Evolutionary conservation across 2,888 invertebrate species (phyloP).

Genomic region (Prosopocoilus inquinatus): DNA sequence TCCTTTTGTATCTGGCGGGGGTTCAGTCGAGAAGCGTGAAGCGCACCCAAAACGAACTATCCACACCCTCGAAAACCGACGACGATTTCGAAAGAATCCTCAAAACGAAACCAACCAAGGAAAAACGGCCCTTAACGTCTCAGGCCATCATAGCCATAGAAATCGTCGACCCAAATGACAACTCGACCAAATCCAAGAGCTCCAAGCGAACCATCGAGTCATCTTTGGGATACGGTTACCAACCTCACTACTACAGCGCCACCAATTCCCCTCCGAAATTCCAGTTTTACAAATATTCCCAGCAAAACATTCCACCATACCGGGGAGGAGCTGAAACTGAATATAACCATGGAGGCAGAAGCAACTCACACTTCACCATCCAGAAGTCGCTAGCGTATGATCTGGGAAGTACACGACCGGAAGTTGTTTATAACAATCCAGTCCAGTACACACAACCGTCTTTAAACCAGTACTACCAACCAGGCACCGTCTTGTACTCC

Average conservation of each 20-base stretch:
- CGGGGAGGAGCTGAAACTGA: conserved; percentile 11
- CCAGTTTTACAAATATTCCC: conserved; percentile 69
- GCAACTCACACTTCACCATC: conserved; percentile 25
- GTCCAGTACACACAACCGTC: not conserved
- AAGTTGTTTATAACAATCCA: conserved; percentile 8
- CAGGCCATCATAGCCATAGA: conserved; percentile 63
- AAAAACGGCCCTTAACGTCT: conserved; percentile 33
- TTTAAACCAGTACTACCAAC: conserved; percentile 25
- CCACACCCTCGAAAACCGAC: conserved; percentile 11
- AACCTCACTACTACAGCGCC: conserved; percentile 53
- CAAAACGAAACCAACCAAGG: not conserved
- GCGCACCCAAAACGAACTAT: conserved; percentile 4
- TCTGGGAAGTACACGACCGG: conserved; percentile 29
- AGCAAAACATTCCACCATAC: conserved; percentile 59
- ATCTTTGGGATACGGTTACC: conserved; percentile 68
- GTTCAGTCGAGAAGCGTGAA: conserved; percentile 3
- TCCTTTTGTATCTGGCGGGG: not conserved
- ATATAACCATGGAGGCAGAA: conserved; percentile 8
- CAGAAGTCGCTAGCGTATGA: conserved; percentile 39
- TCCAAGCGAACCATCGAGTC: conserved; percentile 72
- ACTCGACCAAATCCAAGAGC: conserved; percentile 45
- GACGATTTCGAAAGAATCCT: not conserved
- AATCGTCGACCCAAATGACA: conserved; percentile 53
- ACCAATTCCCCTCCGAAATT: conserved; percentile 53
- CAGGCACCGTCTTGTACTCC: conserved; percentile 44